Base-by-base conservation (phyloP, 2,888 invertebrate species). In the Apamea sordens region DNA sequence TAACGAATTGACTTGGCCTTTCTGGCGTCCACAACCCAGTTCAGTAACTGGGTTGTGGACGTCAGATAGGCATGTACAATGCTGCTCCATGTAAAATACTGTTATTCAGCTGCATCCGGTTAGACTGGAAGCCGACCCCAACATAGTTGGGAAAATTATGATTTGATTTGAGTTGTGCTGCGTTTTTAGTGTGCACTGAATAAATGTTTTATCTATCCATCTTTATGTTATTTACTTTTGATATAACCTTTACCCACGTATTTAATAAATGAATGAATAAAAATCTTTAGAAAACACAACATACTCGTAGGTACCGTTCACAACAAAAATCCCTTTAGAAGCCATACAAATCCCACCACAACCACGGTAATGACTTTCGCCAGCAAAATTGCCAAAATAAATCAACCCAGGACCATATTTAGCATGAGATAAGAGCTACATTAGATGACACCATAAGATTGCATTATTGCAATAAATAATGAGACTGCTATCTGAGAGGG, bases 391-490 rank as follows among this genome's bases (percentile, higher is more conserved):
- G 56, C 78, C 32, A 64, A 70, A 80, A 82, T 80, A 83, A 81
- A 86, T 84, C 79, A 83, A 79, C 59, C 21, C 41, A 68, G 28
- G 15, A 50, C 53, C 53, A 80, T 79, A 83, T 79, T 86, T 83
- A 77, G 71, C 76, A 85, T 79, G 67, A 86, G 82, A 88, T 87
- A 83, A 88, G 69, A 68, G 47, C 28, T 28, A 86, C 73, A 78
- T 88, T 80, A 82, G 80, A 85, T 84, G 82, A 70, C 75, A 82
- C 69, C 73, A 50, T 84, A 82, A 84, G 87, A 87, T 88, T 88
- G 87, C 88, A 88, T 85, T 80, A 88, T 81, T 87, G 83, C 85
- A 84, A 80, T 88, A 87, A 88, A 87, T 88, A 87, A 87, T 82
- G 76, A 73, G 80, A 69, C 75, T 72, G 79, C 76, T 80, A 70